Evolutionary conservation across 2,113 vertebrate species (phyloP).

Genomic region (Seriola aureovittata): DNA sequence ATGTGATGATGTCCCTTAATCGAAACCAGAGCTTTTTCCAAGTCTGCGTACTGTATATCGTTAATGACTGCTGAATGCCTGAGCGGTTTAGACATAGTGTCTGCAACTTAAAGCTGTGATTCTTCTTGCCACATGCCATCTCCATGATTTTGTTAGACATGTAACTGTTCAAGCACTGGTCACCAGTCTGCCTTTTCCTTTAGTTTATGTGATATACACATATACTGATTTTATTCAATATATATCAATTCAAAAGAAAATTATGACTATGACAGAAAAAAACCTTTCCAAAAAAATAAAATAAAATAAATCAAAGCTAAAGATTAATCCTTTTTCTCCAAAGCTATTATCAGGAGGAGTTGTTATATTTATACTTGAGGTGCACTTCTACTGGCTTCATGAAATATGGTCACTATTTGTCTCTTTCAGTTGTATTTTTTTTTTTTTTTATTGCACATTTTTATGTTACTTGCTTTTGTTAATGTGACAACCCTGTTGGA

Average conservation of each 20-base stretch:
- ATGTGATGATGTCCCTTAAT: constrained; percentile 35
- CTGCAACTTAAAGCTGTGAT: constrained; percentile 35
- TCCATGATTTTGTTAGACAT: constrained; percentile 8
- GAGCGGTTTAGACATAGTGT: constrained; percentile 57
- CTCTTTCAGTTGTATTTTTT: not conserved
- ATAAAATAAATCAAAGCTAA: not conserved
- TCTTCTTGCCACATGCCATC: constrained; percentile 18
- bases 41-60: constrained; percentile 32
- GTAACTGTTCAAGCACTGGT: not conserved
- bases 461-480: not conserved
- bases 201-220: no score
- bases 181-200: no score
- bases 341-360: not conserved
- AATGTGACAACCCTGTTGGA: not conserved
- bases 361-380: not conserved
- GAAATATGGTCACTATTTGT: not conserved
- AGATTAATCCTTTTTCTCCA: not conserved
- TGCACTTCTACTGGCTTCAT: not conserved
- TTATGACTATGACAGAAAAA: no score
- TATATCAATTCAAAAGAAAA: no score
- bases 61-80: constrained; percentile 66
- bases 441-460: not conserved
- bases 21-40: constrained; percentile 53
- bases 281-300: no score
- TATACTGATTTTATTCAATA: no score